These are phyloP conservation scores for Limenitis camilla DNA, from an alignment of 2,888 invertebrate species.

Conservation along the genomic window DNA sequence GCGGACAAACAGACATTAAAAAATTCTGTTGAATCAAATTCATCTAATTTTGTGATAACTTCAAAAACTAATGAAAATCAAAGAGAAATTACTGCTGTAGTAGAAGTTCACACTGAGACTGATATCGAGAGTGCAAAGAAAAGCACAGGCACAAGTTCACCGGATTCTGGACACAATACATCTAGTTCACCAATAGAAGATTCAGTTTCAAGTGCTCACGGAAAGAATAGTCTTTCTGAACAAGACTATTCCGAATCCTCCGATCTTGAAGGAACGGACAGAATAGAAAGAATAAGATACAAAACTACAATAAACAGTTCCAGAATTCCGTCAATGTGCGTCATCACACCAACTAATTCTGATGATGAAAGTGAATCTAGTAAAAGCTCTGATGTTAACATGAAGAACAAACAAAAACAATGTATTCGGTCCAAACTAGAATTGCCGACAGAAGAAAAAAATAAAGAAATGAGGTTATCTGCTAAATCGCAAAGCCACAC, in stretches of 20 bases:
- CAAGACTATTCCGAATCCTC: constrained; percentile 91
- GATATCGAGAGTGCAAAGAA: constrained; percentile 67
- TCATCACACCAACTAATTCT: constrained; percentile 90
- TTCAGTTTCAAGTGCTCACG: constrained; percentile 82
- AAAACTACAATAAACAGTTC: constrained; percentile 92
- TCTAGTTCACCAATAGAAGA: constrained; percentile 85
- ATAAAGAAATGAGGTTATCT: constrained; percentile 40
- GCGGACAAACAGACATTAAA: constrained; percentile 52
- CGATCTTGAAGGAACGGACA: constrained; percentile 89
- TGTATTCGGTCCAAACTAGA: constrained; percentile 53
- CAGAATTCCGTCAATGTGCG: constrained; percentile 93
- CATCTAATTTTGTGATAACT: constrained; percentile 55
- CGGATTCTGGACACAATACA: constrained; percentile 87
- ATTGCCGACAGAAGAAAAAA: constrained; percentile 50
- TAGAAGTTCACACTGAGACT: constrained; percentile 69
- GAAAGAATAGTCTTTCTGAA: constrained; percentile 81
- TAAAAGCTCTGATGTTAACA: constrained; percentile 30
- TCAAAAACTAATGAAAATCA: constrained; percentile 58
- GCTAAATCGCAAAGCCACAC: constrained; percentile 45
- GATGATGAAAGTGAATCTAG: constrained; percentile 73
- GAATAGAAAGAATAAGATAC: constrained; percentile 87
- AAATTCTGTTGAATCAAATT: constrained; percentile 54
- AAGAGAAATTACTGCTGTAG: constrained; percentile 76
- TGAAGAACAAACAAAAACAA: no score
- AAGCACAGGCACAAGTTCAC: constrained; percentile 81